These are phyloP conservation scores for Andrena chrysosceles DNA, from an alignment of 2,888 invertebrate genomes.

Conservation along the genomic window DNA sequence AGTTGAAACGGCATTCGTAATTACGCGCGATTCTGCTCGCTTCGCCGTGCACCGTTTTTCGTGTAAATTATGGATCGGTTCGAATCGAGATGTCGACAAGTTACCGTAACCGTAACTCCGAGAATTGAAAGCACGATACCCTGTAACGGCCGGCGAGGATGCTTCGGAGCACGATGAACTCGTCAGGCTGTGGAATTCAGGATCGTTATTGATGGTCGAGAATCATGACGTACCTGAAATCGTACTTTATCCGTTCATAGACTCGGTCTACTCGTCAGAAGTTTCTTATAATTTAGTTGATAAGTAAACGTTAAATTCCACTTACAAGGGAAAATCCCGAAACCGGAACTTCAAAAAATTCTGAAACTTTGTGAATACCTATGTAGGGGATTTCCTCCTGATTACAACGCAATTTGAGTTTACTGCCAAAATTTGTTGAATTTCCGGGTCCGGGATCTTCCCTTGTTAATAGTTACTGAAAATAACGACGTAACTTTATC, in stretches of 20 bases:
- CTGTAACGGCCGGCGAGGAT: background rate
- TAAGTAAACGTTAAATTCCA: no score
- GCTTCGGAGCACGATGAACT: constrained; percentile 17
- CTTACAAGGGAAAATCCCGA: no score
- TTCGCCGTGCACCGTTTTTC: constrained; percentile 38
- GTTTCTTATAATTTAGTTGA: no score
- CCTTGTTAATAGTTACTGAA: no score
- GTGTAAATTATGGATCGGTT: constrained; percentile 57
- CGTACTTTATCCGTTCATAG: background rate
- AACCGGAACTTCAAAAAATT: no score
- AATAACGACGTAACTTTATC: no score
- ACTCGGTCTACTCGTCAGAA: no score
- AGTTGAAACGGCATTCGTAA: constrained; percentile 55
- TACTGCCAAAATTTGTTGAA: no score
- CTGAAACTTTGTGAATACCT: no score
- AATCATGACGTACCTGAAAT: background rate
- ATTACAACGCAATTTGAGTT: no score
- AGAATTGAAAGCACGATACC: constrained; percentile 6
- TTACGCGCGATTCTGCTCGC: constrained; percentile 52
- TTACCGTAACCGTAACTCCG: constrained; percentile 32
- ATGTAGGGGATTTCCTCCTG: no score
- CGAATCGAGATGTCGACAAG: constrained; percentile 23
- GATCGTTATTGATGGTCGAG: background rate
- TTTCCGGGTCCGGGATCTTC: no score
- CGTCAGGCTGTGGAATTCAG: background rate